Base-by-base conservation (phyloP, 2,113 vertebrate genomes). In the Cinclus cinclus region DNA sequence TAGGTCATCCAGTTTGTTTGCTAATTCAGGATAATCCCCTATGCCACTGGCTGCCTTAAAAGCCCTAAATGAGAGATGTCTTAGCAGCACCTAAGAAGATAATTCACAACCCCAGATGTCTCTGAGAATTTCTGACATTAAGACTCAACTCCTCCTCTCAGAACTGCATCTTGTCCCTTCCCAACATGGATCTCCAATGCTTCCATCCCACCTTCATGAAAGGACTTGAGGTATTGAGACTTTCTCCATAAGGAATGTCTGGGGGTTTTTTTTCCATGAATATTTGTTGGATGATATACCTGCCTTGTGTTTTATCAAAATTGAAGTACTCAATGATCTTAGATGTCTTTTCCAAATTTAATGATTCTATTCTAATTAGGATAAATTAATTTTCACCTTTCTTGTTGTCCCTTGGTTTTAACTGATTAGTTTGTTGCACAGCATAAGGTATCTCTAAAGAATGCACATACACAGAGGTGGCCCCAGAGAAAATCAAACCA, bases 191-290 rank as follows among this genome's bases (percentile, higher is more conserved):
- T 33, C 8, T 83, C 20, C 15, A 33, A 11, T 21, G 7, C 22
- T 83, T 56, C 44, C 58, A 76, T 21, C 20, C 19, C 44, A 60
- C n/a, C 47, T 68, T 81, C 49, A 20, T 3, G 10, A 41, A 90
- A 67, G 21, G 5, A 58, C 5, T 65, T 41, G 19, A 41, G 5
- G 1, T 19, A 30, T 1, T 41, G 23, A 78, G 59, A 47, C 12
- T 42, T 74, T 74, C 31, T 81, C 42, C 20, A 6, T 21, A 8
- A 28, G 17, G 65, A 78, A 75, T 23, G 5, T 10, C 37, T 28
- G 7, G 1, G 0, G 4, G 27, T 59, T 59, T 56, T 59, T 59
- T 56, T 31, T 11, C 2, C 2, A 10, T 23, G 1, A 39, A 5
- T 63, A 39, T 63, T 69, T 59, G 18, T 39, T 46, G 30, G 24